Evolutionary conservation across 2,888 invertebrate species (phyloP).

Genomic region (Chaitophorus viminalis): DNA sequence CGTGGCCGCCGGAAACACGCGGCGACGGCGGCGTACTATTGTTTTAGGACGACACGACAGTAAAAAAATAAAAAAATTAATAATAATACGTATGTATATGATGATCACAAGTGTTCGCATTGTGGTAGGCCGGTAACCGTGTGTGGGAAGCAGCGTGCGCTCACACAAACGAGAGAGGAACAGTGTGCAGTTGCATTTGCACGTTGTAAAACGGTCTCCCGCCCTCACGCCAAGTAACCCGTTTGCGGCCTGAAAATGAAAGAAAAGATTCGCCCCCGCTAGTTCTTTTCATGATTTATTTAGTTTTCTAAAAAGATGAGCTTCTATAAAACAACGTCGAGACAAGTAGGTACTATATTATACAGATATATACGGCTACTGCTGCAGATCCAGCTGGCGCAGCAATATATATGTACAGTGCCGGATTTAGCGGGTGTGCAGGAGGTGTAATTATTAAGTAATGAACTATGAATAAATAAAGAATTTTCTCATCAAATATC

Average conservation of each 20-base stretch:
- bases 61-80: not conserved
- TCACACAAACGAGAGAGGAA: too few species aligned
- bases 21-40: slow-evolving; percentile 36
- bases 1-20: slow-evolving; percentile 18
- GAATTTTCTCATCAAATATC: too few species aligned
- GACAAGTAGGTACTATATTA: not conserved
- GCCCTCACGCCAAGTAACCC: not conserved
- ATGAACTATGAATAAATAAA: too few species aligned
- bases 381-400: not conserved
- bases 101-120: slow-evolving; percentile 55
- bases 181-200: not conserved
- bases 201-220: not conserved
- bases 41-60: slow-evolving; percentile 48
- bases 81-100: not conserved
- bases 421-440: too few species aligned
- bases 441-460: too few species aligned
- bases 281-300: not conserved
- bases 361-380: not conserved
- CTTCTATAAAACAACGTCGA: not conserved
- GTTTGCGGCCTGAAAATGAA: not conserved
- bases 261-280: not conserved
- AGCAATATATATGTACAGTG: too few species aligned
- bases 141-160: slow-evolving; percentile 19
- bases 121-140: slow-evolving; percentile 48
- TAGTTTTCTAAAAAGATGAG: not conserved